Evolutionary conservation across 1,140 invertebrate species (phyloP).

Genomic region (Saccostrea echinata): DNA sequence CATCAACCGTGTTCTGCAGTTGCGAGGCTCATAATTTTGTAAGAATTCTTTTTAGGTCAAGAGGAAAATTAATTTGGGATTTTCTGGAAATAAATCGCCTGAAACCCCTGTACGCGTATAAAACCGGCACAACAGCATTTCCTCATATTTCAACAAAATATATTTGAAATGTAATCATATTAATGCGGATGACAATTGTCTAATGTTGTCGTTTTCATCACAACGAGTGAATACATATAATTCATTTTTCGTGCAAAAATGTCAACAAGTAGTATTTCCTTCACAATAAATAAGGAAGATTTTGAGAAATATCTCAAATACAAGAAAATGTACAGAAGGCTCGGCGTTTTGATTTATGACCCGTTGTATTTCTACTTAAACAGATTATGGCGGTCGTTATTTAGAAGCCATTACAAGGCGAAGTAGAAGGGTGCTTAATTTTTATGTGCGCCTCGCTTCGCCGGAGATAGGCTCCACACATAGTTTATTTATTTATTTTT

Average conservation of each 20-base stretch:
- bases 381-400: slow-evolving; percentile 28
- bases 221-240: background rate
- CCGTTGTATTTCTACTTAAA: background rate
- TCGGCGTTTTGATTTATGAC: slow-evolving; percentile 6
- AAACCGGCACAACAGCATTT: background rate
- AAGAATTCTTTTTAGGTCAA: background rate
- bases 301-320: background rate
- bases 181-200: background rate
- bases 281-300: background rate
- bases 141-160: slow-evolving; percentile 14
- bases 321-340: background rate
- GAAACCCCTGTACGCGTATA: background rate
- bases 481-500: too few relatives aligned
- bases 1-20: too few relatives aligned
- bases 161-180: background rate
- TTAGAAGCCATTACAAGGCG: background rate
- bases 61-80: background rate
- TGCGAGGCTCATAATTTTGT: background rate
- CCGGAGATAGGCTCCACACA: background rate
- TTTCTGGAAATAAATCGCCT: background rate
- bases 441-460: background rate
- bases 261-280: background rate
- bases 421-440: background rate
- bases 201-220: background rate
- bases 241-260: background rate